A percentile compares a stretch with the other conserved stretches of the same genome.
Evolutionary conservation across 2,888 invertebrate species (phyloP).

Genomic region (Lithophane leautieri): DNA sequence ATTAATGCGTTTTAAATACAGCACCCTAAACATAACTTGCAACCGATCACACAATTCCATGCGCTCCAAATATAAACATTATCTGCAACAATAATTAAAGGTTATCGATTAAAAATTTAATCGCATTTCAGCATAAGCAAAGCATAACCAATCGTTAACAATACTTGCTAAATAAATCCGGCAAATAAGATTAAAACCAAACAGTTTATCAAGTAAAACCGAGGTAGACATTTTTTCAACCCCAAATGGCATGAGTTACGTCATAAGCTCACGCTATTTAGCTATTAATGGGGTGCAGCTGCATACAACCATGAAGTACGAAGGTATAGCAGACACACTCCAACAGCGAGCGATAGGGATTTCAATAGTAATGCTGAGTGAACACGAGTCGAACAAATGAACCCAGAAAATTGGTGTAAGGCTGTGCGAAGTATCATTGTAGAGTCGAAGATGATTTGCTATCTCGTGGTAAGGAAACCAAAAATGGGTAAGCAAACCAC

Average conservation of each 20-base stretch:
- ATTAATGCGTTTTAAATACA: constrained; percentile 8
- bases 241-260: constrained; percentile 60
- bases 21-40: background rate
- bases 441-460: background rate
- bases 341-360: background rate
- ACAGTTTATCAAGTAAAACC: constrained; percentile 43
- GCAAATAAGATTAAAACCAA: constrained; percentile 53
- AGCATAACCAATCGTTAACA: constrained; percentile 44
- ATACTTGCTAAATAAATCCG: constrained; percentile 47
- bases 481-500: background rate
- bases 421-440: background rate
- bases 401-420: background rate
- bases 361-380: constrained; percentile 22
- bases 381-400: background rate
- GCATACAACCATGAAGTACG: constrained; percentile 43
- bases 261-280: constrained; percentile 65
- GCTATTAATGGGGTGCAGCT: constrained; percentile 68
- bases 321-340: constrained; percentile 10
- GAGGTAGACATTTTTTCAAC: constrained; percentile 53
- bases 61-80: background rate
- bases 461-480: too few species aligned
- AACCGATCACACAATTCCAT: background rate
- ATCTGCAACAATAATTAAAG: background rate
- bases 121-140: constrained; percentile 32
- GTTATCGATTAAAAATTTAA: constrained; percentile 29